Conservation (phyloP, 2,888 invertebrate genomes). For the Sinhomidia bicolor region DNA sequence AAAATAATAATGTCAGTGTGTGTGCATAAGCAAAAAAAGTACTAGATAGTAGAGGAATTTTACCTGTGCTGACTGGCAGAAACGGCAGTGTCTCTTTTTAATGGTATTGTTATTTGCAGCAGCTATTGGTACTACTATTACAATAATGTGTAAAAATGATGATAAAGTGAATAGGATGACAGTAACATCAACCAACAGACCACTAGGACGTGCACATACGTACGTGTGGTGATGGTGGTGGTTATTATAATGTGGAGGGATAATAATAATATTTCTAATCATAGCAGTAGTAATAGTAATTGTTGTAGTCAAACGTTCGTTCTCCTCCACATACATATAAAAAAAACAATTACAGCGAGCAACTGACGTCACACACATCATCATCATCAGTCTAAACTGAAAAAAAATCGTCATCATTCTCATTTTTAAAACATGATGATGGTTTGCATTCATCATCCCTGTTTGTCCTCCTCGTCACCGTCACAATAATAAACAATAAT, state of each 20-base stretch:
- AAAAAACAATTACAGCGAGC: constrained; percentile 44
- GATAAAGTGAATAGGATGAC: constrained; percentile 21
- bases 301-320: constrained; percentile 15
- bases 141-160: constrained; percentile 16
- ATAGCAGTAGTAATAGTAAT: constrained; percentile 22
- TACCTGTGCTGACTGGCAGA: not conserved
- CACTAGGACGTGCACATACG: not conserved
- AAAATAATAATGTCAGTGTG: constrained; percentile 36
- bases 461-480: constrained; percentile 34
- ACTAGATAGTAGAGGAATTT: not conserved
- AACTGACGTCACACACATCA: constrained; percentile 59
- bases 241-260: constrained; percentile 6
- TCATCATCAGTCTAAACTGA: constrained; percentile 37
- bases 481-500: constrained; percentile 10
- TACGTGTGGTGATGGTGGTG: constrained; percentile 11
- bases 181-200: constrained; percentile 5
- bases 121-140: not conserved
- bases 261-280: constrained; percentile 36
- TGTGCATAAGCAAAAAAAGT: not conserved
- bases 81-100: constrained; percentile 27
- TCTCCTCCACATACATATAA: constrained; percentile 37
- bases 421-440: constrained; percentile 67
- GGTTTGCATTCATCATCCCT: constrained; percentile 51
- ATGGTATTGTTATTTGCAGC: not conserved
- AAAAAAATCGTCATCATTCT: constrained; percentile 49